A percentile compares a stretch with the other conserved stretches of the same genome.
Evolutionary conservation across 2,888 invertebrate genomes (phyloP).

Genomic region (Ectemnius cavifrons): DNA sequence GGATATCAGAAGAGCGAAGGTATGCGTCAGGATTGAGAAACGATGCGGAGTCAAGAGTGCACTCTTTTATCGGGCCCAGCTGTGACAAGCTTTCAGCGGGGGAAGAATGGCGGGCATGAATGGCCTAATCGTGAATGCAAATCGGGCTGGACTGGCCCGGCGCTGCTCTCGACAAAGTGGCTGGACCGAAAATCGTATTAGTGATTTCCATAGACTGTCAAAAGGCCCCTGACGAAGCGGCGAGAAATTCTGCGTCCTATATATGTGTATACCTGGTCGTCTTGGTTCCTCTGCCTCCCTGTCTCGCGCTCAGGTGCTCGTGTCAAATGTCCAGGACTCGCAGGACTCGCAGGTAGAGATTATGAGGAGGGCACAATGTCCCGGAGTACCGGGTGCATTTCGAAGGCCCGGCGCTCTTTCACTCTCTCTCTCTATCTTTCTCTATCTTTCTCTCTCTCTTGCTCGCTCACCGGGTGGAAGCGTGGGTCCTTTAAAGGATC

Average conservation of each 20-base stretch:
- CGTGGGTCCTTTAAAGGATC: slow-evolving; percentile 45
- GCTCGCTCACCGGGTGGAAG: slow-evolving; percentile 19
- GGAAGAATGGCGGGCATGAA: background rate
- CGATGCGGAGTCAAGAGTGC: background rate
- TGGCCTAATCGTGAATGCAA: slow-evolving; percentile 7
- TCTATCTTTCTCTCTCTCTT: no score
- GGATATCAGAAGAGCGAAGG: background rate
- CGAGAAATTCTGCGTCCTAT: slow-evolving; percentile 32
- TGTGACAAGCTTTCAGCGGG: slow-evolving; percentile 1
- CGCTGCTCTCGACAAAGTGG: background rate
- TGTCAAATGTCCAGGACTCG: slow-evolving; percentile 51
- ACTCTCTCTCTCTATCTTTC: no score
- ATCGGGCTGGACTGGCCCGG: background rate
- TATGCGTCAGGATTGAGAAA: background rate
- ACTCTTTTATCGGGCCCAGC: background rate
- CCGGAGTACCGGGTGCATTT: slow-evolving; percentile 40
- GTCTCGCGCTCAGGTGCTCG: slow-evolving; percentile 39
- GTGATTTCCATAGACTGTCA: slow-evolving; percentile 3
- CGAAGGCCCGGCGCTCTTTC: slow-evolving; percentile 34
- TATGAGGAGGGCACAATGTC: slow-evolving; percentile 53
- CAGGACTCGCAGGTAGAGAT: slow-evolving; percentile 56
- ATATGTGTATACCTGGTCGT: slow-evolving; percentile 15
- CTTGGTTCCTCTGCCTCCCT: no score
- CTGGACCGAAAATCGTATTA: slow-evolving; percentile 1
- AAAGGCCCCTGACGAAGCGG: slow-evolving; percentile 1